phyloP scores from a whole-genome alignment of 2,888 invertebrate species.

The Ormyrus labotus region DNA sequence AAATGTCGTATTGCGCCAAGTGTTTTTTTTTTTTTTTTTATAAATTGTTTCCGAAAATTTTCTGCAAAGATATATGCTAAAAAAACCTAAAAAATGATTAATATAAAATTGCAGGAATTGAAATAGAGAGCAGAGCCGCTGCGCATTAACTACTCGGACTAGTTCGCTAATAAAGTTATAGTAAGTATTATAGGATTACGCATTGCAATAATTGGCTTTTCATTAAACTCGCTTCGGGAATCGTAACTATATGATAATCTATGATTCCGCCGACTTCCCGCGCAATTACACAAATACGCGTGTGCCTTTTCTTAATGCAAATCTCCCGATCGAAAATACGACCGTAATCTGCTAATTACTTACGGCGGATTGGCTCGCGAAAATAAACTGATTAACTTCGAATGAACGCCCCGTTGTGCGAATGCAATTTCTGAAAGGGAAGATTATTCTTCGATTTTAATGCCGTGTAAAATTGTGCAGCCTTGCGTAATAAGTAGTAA shows the following conservation, averaged over 20 bases:
- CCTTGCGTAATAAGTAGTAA: too few relatives aligned
- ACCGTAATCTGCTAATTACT: neutral
- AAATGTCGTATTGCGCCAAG: too few relatives aligned
- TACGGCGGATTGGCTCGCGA: neutral
- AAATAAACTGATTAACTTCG: neutral
- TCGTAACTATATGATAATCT: constrained; percentile 7
- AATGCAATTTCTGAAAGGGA: neutral
- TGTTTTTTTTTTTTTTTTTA: too few relatives aligned
- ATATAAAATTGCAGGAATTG: too few relatives aligned
- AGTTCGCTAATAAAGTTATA: constrained; percentile 20
- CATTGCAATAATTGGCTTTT: constrained; percentile 39
- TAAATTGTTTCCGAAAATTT: too few relatives aligned
- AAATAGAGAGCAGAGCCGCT: neutral
- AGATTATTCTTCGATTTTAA: too few relatives aligned
- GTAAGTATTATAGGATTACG: constrained; percentile 6
- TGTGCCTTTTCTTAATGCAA: neutral
- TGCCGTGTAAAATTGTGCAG: too few relatives aligned
- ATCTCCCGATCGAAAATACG: neutral
- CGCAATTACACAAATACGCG: neutral
- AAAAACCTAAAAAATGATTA: too few relatives aligned
- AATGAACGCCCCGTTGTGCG: neutral
- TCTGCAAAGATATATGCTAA: too few relatives aligned
- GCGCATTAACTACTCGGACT: neutral
- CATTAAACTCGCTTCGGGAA: constrained; percentile 26
- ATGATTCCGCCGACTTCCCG: neutral